Conservation (phyloP, 2,888 invertebrate genomes). For the Gandaritis pyraliata region DNA sequence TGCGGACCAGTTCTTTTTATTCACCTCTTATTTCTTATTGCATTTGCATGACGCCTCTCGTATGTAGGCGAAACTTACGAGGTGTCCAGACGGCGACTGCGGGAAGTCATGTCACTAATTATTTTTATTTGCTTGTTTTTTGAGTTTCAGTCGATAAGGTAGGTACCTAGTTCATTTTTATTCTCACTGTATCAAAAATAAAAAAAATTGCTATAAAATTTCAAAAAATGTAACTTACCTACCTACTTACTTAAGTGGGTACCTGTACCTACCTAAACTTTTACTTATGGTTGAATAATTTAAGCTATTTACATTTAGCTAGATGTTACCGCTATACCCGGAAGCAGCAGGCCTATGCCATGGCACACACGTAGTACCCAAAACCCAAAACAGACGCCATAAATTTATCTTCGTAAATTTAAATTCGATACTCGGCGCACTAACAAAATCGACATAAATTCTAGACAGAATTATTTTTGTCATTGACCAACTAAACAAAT, state of each 20-base stretch:
- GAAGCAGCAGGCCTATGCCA: constrained; percentile 63
- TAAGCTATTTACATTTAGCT: not conserved
- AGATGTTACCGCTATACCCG: constrained; percentile 50
- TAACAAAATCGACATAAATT: constrained; percentile 64
- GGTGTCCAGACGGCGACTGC: constrained; percentile 47
- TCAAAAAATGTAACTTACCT: too few species aligned
- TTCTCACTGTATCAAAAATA: not conserved
- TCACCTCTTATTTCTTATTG: constrained; percentile 62
- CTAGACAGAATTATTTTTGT: constrained; percentile 57
- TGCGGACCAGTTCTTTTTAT: constrained; percentile 59
- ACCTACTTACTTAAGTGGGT: too few species aligned
- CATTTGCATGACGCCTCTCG: constrained; percentile 58
- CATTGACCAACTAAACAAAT: constrained; percentile 42
- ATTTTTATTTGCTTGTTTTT: constrained; percentile 50
- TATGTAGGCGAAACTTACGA: constrained; percentile 64
- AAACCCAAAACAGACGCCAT: constrained; percentile 65
- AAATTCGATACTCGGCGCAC: constrained; percentile 71
- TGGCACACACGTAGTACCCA: constrained; percentile 59
- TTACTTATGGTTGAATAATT: not conserved
- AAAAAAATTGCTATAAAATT: too few species aligned
- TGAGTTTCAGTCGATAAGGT: not conserved
- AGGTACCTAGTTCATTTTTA: not conserved
- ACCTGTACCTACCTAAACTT: too few species aligned
- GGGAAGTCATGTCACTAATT: constrained; percentile 65
- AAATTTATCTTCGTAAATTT: constrained; percentile 66